These are phyloP conservation scores for Pygathrix nemaeus DNA, from an alignment of 2,113 vertebrate genomes.

Conservation along the genomic window DNA sequence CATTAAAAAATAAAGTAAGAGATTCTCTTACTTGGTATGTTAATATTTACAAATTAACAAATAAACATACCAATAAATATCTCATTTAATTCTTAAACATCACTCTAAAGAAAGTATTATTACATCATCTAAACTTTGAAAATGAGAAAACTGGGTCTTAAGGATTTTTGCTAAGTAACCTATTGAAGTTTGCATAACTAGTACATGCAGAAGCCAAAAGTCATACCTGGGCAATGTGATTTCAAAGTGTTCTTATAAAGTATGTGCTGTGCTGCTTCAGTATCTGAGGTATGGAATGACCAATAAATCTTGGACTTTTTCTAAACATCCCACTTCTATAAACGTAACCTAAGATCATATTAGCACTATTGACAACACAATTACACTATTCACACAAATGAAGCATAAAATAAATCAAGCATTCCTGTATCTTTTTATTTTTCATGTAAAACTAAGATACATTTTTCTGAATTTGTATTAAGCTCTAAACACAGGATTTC, in stretches of 20 bases:
- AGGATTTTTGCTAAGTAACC: background rate
- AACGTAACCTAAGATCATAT: background rate
- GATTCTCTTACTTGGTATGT: background rate
- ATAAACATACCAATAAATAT: background rate
- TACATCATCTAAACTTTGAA: background rate
- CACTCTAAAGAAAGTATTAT: background rate
- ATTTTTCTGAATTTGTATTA: background rate
- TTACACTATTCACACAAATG: background rate
- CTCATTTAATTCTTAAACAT: background rate
- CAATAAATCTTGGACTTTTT: background rate
- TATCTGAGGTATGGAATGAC: background rate
- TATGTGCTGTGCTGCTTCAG: background rate
- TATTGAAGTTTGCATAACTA: background rate
- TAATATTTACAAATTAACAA: background rate
- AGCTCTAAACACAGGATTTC: background rate
- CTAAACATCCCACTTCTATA: background rate
- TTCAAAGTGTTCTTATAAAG: background rate
- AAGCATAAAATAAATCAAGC: background rate
- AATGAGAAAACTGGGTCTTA: background rate
- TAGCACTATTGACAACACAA: background rate
- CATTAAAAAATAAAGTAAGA: background rate
- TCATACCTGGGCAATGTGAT: background rate
- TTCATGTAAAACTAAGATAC: background rate
- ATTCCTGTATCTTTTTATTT: background rate
- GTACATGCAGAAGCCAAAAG: background rate